Evolutionary conservation across 1,140 invertebrate species (phyloP).

Genomic region (Mactra quadrangularis): DNA sequence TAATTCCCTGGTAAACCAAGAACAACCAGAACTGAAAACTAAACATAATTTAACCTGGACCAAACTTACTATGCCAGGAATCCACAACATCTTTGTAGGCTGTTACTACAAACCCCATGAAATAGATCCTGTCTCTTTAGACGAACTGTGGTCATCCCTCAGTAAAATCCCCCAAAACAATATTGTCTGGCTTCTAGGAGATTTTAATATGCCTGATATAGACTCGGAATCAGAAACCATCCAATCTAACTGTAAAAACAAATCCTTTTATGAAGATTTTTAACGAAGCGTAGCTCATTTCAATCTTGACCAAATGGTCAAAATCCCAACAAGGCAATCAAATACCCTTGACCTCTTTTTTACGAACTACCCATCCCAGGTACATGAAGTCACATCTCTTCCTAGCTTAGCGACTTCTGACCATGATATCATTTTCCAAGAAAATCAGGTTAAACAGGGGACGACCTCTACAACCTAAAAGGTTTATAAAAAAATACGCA

Average conservation of each 20-base stretch:
- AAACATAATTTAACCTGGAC: constrained; percentile 23
- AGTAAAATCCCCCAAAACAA: constrained; percentile 8
- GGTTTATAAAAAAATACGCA: background rate
- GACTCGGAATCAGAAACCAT: constrained; percentile 1
- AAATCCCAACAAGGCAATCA: background rate
- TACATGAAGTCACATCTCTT: constrained; percentile 1
- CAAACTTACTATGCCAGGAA: constrained; percentile 10
- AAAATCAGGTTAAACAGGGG: constrained; percentile 35
- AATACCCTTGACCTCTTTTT: constrained; percentile 4
- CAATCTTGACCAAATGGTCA: background rate
- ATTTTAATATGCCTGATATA: constrained; percentile 36
- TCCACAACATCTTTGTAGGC: constrained; percentile 4
- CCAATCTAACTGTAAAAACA: constrained; percentile 2
- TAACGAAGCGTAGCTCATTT: background rate
- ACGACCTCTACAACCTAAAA: constrained; percentile 3
- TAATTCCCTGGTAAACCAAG: constrained; percentile 7
- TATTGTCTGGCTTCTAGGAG: constrained; percentile 18
- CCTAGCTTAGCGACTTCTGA: constrained; percentile 38
- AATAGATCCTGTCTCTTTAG: constrained; percentile 4
- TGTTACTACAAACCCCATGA: constrained; percentile 34
- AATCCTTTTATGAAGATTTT: constrained; percentile 9
- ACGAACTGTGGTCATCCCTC: constrained; percentile 18
- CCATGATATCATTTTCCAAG: constrained; percentile 47
- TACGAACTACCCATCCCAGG: background rate
- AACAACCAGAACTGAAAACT: constrained; percentile 18